These are phyloP conservation scores for Eupeodes luniger DNA, from an alignment of 2,888 invertebrate species.

Conservation along the genomic window DNA sequence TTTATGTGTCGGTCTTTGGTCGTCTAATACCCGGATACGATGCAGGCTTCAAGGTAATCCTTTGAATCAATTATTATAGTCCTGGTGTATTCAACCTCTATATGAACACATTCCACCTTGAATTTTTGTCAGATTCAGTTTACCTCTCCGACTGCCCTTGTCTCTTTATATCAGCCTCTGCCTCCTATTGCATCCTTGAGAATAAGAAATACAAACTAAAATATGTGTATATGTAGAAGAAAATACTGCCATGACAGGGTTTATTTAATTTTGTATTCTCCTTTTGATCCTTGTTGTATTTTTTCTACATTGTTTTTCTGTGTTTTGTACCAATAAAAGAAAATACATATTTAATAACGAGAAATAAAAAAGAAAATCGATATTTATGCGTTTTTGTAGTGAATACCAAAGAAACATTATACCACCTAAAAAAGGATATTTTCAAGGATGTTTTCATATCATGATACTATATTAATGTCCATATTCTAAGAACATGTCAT, in stretches of 20 bases:
- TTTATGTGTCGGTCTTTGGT: not conserved
- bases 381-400: slow-evolving; percentile 39
- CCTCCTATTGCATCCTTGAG: slow-evolving; percentile 56
- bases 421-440: not conserved
- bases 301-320: not conserved
- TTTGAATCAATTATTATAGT: slow-evolving; percentile 65
- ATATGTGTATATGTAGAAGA: slow-evolving; percentile 9
- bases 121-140: slow-evolving; percentile 47
- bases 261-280: slow-evolving; percentile 66
- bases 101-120: slow-evolving; percentile 58
- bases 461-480: slow-evolving; percentile 37
- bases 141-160: slow-evolving; percentile 1
- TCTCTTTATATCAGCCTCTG: not conserved
- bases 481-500: slow-evolving; percentile 14
- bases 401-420: slow-evolving; percentile 18
- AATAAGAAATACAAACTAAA: slow-evolving; percentile 42
- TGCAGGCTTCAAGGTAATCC: slow-evolving; percentile 70
- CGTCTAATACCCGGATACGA: slow-evolving; percentile 59
- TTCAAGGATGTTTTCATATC: slow-evolving; percentile 35
- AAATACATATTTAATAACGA: slow-evolving; percentile 55
- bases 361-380: slow-evolving; percentile 58
- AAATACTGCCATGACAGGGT: slow-evolving; percentile 55
- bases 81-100: slow-evolving; percentile 52
- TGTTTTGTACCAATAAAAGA: slow-evolving; percentile 33
- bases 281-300: slow-evolving; percentile 33